phyloP scores from a whole-genome alignment of 1,140 invertebrate species.

The Euwallacea similis region DNA sequence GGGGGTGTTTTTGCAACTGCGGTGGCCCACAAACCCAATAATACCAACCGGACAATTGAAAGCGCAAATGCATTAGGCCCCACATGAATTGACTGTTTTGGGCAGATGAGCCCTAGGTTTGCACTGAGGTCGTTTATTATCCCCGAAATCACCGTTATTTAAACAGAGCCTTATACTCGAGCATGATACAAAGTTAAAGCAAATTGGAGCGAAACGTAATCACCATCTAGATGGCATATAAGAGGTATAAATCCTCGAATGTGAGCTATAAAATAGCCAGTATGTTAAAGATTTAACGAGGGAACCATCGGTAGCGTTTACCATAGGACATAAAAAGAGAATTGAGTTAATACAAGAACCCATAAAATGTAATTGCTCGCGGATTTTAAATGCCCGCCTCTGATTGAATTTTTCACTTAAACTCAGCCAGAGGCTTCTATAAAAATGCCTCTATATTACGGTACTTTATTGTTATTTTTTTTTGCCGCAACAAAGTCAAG shows the following conservation, averaged over 20 bases:
- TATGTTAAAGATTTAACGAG: background rate
- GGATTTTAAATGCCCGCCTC: background rate
- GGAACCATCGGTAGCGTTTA: slow-evolving; percentile 1
- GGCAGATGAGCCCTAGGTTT: slow-evolving; percentile 8
- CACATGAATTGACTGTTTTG: slow-evolving; percentile 19
- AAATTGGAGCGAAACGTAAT: too few relatives aligned
- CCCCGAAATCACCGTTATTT: background rate
- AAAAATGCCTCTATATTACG: background rate
- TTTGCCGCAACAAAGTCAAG: background rate
- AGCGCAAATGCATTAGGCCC: slow-evolving; percentile 12
- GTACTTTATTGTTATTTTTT: background rate
- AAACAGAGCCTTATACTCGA: too few relatives aligned
- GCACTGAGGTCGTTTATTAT: slow-evolving; percentile 14
- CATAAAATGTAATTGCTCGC: slow-evolving; percentile 3
- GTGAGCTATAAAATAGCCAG: background rate
- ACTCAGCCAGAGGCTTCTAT: background rate
- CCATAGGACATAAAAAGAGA: background rate
- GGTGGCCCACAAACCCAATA: slow-evolving; percentile 40
- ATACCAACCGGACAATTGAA: slow-evolving; percentile 24
- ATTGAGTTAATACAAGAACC: slow-evolving; percentile 4
- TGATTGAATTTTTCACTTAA: slow-evolving; percentile 4
- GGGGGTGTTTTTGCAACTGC: slow-evolving; percentile 36
- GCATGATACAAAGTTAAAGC: too few relatives aligned
- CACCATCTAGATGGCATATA: too few relatives aligned
- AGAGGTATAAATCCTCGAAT: background rate